These are phyloP conservation scores for Eulemur mongoz DNA, from an alignment of 2,797 vertebrate species.

Conservation along the genomic window DNA sequence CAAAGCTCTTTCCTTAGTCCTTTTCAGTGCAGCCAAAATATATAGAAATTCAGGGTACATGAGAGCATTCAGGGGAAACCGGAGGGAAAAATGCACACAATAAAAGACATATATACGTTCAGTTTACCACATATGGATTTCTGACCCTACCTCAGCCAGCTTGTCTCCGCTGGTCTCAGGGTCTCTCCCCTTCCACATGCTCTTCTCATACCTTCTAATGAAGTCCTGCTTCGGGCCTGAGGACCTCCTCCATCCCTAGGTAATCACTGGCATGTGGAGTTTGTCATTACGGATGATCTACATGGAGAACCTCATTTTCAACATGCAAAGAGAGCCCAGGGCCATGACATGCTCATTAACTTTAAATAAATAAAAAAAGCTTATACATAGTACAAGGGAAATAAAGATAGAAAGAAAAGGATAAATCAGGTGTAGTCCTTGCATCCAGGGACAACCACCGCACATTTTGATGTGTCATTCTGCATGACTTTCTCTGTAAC, in stretches of 20 bases:
- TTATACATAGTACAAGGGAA: neutral
- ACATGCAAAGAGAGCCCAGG: neutral
- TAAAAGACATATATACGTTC: neutral
- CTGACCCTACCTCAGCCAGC: neutral
- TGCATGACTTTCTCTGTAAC: neutral
- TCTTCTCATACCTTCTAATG: neutral
- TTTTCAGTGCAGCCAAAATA: neutral
- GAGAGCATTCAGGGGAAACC: neutral
- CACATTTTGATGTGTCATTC: neutral
- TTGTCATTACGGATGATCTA: neutral
- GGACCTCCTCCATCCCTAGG: neutral
- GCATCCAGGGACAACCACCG: neutral
- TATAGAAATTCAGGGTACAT: neutral
- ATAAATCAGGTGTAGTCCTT: constrained; percentile 1
- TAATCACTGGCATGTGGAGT: neutral
- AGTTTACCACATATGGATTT: neutral
- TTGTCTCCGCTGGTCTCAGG: neutral
- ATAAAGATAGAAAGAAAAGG: neutral
- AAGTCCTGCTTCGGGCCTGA: neutral
- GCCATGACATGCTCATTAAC: neutral
- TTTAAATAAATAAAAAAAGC: neutral
- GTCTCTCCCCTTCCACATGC: neutral
- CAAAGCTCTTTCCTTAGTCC: neutral
- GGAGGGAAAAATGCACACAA: neutral
- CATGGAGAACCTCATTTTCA: neutral